Conservation (phyloP, 2,113 vertebrate genomes). For the Rhodinocichla rosea region DNA sequence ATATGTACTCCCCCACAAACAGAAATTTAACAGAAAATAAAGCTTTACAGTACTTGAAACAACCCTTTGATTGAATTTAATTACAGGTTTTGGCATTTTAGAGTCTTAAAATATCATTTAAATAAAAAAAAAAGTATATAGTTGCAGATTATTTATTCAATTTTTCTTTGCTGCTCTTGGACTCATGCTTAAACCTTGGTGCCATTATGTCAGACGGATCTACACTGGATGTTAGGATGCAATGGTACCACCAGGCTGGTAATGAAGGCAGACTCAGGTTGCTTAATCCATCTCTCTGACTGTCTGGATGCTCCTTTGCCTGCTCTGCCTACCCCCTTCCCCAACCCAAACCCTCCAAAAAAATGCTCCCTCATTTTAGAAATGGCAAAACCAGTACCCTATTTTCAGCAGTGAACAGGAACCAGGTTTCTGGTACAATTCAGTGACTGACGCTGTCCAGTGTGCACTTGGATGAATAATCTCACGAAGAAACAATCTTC, state of each 20-base stretch:
- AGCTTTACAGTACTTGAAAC: background rate
- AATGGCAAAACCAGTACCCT: background rate
- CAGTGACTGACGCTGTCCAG: background rate
- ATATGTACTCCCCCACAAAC: accelerated
- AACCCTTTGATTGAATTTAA: background rate
- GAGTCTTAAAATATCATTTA: background rate
- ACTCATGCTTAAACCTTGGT: background rate
- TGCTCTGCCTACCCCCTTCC: background rate
- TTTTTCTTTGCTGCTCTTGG: background rate
- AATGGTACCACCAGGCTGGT: background rate
- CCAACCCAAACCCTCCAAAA: background rate
- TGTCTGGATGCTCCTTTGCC: background rate
- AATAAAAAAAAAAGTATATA: background rate
- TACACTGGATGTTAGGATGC: background rate
- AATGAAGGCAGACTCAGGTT: background rate
- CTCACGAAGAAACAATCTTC: background rate
- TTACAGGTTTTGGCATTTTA: background rate
- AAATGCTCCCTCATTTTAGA: accelerated
- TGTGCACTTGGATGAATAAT: background rate
- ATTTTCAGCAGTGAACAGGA: background rate
- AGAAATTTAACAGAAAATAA: background rate
- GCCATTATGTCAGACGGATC: background rate
- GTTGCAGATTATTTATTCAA: background rate
- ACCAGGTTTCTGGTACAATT: background rate
- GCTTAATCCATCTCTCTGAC: background rate